These are phyloP conservation scores for Disparrhopalites patrizii DNA, from an alignment of 2,888 invertebrate species.

Conservation along the genomic window DNA sequence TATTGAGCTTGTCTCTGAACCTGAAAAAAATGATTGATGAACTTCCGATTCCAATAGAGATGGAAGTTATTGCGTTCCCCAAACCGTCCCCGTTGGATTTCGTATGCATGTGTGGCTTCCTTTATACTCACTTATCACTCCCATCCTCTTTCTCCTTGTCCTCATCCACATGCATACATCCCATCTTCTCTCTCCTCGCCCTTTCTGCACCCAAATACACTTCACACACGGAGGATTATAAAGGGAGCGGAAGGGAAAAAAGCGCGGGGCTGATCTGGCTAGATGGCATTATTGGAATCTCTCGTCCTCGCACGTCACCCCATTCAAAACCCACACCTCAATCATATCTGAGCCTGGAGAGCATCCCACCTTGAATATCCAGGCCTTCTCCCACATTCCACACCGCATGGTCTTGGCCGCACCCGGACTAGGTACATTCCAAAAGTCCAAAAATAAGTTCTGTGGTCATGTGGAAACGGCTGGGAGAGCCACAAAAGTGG, in stretches of 20 bases:
- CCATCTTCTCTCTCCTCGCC: no score
- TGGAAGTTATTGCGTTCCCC: constrained; percentile 44
- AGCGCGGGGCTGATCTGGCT: not conserved
- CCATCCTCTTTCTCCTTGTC: not conserved
- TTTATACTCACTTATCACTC: constrained; percentile 25
- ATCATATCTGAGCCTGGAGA: not conserved
- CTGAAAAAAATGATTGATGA: constrained; percentile 47
- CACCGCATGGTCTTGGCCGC: no score
- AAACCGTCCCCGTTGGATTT: constrained; percentile 17
- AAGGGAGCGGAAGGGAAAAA: not conserved
- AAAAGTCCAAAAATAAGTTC: no score
- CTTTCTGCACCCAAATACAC: no score
- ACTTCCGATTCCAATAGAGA: constrained; percentile 49
- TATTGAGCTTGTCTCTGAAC: constrained; percentile 36
- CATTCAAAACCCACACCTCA: constrained; percentile 3
- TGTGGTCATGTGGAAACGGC: no score
- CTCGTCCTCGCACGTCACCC: no score
- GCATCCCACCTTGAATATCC: not conserved
- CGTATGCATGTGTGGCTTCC: constrained; percentile 27
- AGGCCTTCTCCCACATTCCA: no score
- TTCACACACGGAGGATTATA: no score
- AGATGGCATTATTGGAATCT: constrained; percentile 11
- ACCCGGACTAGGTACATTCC: no score
- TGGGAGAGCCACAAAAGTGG: no score
- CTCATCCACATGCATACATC: no score